phyloP scores from a whole-genome alignment of 2,797 vertebrate genomes.

The Dromococcyx pavoninus region DNA sequence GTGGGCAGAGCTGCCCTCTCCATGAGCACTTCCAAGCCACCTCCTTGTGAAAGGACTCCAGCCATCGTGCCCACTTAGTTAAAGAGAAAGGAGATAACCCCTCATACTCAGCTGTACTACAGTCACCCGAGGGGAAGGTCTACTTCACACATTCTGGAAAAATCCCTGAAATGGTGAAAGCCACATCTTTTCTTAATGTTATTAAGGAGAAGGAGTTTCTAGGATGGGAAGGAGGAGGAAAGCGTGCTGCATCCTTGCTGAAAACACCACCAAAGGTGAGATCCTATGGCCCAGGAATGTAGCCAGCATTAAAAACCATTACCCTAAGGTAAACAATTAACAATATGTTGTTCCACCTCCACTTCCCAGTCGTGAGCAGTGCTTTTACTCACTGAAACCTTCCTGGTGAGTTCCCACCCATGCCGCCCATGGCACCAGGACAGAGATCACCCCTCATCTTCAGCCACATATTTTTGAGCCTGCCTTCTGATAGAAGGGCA shows the following conservation, averaged over 20 bases:
- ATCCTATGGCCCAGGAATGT: background rate
- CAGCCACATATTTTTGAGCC: background rate
- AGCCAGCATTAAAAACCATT: background rate
- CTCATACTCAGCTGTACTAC: background rate
- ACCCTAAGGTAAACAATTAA: background rate
- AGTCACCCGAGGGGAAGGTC: background rate
- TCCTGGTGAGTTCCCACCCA: background rate
- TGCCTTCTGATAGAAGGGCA: background rate
- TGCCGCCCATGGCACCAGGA: background rate
- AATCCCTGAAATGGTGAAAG: background rate
- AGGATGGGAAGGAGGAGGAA: background rate
- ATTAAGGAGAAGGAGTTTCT: background rate
- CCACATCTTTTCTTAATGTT: background rate
- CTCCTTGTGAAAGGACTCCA: background rate
- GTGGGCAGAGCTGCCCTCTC: background rate
- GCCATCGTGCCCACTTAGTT: no score
- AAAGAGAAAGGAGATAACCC: background rate
- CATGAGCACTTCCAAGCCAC: background rate
- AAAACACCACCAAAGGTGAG: background rate
- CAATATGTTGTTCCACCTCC: background rate
- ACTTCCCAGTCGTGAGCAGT: background rate
- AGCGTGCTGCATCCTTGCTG: background rate
- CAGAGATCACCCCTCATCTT: background rate
- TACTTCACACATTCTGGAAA: background rate
- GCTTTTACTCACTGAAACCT: background rate